These are phyloP conservation scores for Callipepla squamata DNA, from an alignment of 2,113 vertebrate species.

Conservation along the genomic window DNA sequence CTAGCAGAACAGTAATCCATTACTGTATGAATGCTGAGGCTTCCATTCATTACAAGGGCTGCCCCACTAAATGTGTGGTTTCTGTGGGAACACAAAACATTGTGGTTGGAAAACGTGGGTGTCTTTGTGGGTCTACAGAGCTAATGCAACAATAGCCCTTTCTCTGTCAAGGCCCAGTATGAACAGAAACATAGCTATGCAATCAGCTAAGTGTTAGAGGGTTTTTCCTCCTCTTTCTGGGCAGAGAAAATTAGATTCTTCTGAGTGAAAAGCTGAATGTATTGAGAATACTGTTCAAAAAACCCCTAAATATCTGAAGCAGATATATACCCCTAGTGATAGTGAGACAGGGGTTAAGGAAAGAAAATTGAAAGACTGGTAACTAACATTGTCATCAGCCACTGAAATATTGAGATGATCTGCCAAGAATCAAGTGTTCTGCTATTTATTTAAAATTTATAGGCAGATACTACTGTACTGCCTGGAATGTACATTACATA, in stretches of 20 bases:
- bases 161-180: background rate
- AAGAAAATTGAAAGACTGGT: background rate
- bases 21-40: background rate
- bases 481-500: background rate
- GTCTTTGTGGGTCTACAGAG: background rate
- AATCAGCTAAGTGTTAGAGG: background rate
- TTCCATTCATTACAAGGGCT: slow-evolving; percentile 6
- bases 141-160: background rate
- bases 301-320: background rate
- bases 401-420: background rate
- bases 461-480: background rate
- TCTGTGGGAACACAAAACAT: slow-evolving; percentile 30
- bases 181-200: background rate
- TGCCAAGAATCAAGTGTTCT: background rate
- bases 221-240: background rate
- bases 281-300: background rate
- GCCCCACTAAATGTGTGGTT: background rate
- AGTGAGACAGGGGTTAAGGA: background rate
- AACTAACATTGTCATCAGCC: background rate
- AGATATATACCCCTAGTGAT: background rate
- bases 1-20: background rate
- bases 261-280: background rate
- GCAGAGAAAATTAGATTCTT: background rate
- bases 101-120: background rate
- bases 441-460: slow-evolving; percentile 4